Base-by-base conservation (phyloP, 2,113 vertebrate species). In the Dendrocopos noguchii region DNA sequence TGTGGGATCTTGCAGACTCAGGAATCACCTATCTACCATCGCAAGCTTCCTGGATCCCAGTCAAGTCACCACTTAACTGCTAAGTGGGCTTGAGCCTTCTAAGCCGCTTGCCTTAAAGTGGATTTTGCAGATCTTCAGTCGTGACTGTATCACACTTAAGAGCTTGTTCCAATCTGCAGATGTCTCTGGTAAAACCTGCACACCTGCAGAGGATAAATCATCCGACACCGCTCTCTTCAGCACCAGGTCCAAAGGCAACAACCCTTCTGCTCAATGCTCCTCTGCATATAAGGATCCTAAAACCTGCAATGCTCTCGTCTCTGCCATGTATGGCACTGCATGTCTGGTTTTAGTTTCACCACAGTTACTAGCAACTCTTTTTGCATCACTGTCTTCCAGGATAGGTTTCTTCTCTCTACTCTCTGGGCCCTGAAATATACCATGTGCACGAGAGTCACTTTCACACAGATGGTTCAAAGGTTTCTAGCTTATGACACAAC, bases 81-180 rank as follows among this genome's bases (percentile, higher is more conserved):
- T 93, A 78, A 93, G 77, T 4, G 0, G 55, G 21, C 39, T 88
- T 90, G 29, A 95, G 66, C 80, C 78, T 93, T 81, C 64, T 93
- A 90, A 95, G 55, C 88, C 0, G 2, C 88, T 88, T 56, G 59
- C 61, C 60, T 88, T 59, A 81, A 70, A 84, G 80, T 33, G 60
- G 78, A 91, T 95, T 88, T 93, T 91, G 61, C 25, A 83, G 73
- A 60, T 65, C 87, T 53, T 61, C 27, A 85, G 22, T 83, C 18
- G 4, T 61, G 68, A 87, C 36, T 74, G 3, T 52, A 44, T 34
- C 6, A 4, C 39, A 56, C 84, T 71, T 85, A 66, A 80, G 47
- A 87, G 33, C 28, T 91, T 89, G 57, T 56, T 66, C 64, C 64
- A 59, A 10, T 90, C 77, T 80, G 52, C 27, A 34, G 70, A 34